Evolutionary conservation across 2,797 vertebrate species (phyloP), one percentile per base, ranked within the genome.

Genomic region (Limnodromus scolopaceus): DNA sequence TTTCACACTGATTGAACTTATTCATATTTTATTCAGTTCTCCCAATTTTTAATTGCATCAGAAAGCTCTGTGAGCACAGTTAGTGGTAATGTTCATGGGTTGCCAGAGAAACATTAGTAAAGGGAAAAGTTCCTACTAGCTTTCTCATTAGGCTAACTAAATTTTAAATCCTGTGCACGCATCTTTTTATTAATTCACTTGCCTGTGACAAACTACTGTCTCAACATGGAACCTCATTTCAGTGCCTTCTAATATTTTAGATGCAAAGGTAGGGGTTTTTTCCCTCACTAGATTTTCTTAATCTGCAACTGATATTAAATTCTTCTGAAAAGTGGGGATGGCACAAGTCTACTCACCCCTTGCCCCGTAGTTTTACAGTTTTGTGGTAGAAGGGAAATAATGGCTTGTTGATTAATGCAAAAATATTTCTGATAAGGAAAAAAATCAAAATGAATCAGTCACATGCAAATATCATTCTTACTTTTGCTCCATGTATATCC

Each of bases 21-120:
- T 25, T 96, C 8, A 87, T 87, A 64, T 85, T 96, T 94, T 96
- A 83, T 90, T 93, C 45, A 72, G 54, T 89, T 87, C 90, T 75
- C 84, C 58, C 15, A 51, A 19, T 16, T 88, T 89, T 76, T 70
- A 88, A 82, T 49, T 72, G 85, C 32, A 55, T 85, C 43, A 78
- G 66, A 87, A 93, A 64, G 7, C 51, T 87, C 25, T 22, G 7
- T 66, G 75, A 70, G 34, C 17, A 86, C 72, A 87, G 70, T 66
- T 80, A 89, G 51, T 87, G 48, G 77, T 49, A 94, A 65, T 30
- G 39, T 77, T 93, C 64, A 71, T 49, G 49, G 55, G 74, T 23
- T 91, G 38, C 89, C 81, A 72, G 45, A 94, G 61, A 95, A 93
- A 94, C 53, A 79, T 63, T 61, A 95, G 61, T 81, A 92, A 95